Evolutionary conservation across 1,140 invertebrate genomes (phyloP).

Genomic region (Mamestra configurata): DNA sequence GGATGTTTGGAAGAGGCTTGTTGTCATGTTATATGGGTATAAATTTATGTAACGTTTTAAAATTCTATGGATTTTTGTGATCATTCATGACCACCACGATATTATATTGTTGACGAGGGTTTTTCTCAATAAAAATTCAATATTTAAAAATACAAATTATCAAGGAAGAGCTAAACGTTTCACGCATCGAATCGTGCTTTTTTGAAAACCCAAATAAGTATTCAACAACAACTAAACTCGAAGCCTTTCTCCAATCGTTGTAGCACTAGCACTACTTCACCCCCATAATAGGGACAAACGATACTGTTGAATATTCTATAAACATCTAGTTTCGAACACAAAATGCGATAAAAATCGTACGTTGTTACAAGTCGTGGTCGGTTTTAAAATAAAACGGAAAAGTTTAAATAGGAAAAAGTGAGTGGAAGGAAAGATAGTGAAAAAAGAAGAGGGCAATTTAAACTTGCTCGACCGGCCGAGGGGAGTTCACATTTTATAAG

Average conservation of each 20-base stretch:
- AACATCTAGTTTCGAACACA: conserved; percentile 40
- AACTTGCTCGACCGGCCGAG: conserved; percentile 74
- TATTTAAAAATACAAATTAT: too few species aligned
- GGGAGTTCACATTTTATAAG: conserved; percentile 78
- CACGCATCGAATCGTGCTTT: too few species aligned
- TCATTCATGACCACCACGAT: too few species aligned
- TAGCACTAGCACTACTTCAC: conserved; percentile 16
- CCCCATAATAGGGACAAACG: conserved; percentile 32
- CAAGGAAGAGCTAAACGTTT: too few species aligned
- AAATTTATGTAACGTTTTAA: too few species aligned
- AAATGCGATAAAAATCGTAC: conserved; percentile 40
- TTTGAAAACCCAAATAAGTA: too few species aligned
- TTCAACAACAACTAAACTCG: not conserved
- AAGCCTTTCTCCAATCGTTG: not conserved
- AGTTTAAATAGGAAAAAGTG: conserved; percentile 86
- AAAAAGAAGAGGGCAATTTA: conserved; percentile 83
- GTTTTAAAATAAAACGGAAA: conserved; percentile 81
- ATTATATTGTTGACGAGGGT: too few species aligned
- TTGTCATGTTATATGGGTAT: not conserved
- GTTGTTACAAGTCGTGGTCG: conserved; percentile 64
- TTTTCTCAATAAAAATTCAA: too few species aligned
- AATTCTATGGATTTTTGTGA: too few species aligned
- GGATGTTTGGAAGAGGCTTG: not conserved
- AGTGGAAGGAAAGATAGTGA: conserved; percentile 83
- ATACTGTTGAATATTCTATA: conserved; percentile 42